A percentile compares a stretch with the other conserved stretches of the same genome.
phyloP scores from a whole-genome alignment of 1,140 invertebrate species.

The Catajapyx aquilonaris region DNA sequence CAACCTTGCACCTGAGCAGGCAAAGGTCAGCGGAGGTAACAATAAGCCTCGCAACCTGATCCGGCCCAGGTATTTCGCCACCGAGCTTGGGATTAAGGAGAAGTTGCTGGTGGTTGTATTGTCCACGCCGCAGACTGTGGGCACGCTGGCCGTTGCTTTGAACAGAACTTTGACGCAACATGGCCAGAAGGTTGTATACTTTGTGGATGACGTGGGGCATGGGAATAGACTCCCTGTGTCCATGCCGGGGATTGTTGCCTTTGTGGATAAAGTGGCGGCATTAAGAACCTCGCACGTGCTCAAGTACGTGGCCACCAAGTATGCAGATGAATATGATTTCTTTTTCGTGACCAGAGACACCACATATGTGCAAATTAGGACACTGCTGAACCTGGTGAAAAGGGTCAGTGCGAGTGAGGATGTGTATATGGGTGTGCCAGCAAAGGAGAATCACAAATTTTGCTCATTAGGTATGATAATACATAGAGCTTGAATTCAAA shows the following conservation, averaged over 20 bases:
- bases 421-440: slow-evolving; percentile 44
- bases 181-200: slow-evolving; percentile 53
- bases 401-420: slow-evolving; percentile 61
- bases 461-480: slow-evolving; percentile 35
- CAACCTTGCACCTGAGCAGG: too few relatives aligned
- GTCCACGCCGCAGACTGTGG: slow-evolving; percentile 44
- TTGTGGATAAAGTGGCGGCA: slow-evolving; percentile 49
- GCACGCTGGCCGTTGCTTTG: slow-evolving; percentile 43
- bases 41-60: too few relatives aligned
- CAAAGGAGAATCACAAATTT: slow-evolving; percentile 24
- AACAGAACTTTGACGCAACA: slow-evolving; percentile 60
- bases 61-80: slow-evolving; percentile 74
- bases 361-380: slow-evolving; percentile 52
- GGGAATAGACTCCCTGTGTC: slow-evolving; percentile 42
- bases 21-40: too few relatives aligned
- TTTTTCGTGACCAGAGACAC: slow-evolving; percentile 68
- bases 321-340: slow-evolving; percentile 70
- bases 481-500: neutral
- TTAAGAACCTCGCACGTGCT: slow-evolving; percentile 61
- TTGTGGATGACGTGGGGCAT: slow-evolving; percentile 43
- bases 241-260: slow-evolving; percentile 54
- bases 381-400: slow-evolving; percentile 40
- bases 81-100: slow-evolving; percentile 73
- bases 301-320: slow-evolving; percentile 75
- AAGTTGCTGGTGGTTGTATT: slow-evolving; percentile 72